Percentiles rank a stretch among this genome's conserved stretches.
phyloP scores from a whole-genome alignment of 2,888 invertebrate genomes.

The Dryocosmus kuriphilus region DNA sequence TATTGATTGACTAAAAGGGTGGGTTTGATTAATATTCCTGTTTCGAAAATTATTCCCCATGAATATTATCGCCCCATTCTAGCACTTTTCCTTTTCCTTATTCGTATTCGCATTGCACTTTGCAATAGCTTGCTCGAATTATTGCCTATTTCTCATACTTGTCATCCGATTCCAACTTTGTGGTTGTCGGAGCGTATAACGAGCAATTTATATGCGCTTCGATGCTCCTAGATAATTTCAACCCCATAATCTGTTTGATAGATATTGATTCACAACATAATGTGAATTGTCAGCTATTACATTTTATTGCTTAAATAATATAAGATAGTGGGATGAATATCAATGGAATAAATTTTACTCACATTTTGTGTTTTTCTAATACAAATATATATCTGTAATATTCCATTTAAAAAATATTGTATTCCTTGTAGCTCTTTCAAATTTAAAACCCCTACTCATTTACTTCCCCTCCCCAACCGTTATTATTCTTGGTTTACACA shows the following conservation, averaged over 20 bases:
- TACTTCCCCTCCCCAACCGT: no score
- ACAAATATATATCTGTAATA: no score
- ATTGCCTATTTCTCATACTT: slow-evolving; percentile 1
- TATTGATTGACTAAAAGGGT: neutral
- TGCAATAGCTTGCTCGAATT: neutral
- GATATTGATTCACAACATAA: neutral
- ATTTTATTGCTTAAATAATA: neutral
- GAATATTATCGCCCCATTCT: slow-evolving; percentile 1
- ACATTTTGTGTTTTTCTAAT: no score
- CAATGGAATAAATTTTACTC: neutral
- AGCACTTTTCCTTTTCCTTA: neutral
- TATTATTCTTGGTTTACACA: no score
- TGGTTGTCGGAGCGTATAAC: neutral
- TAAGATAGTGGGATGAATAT: neutral
- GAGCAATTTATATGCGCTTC: slow-evolving; percentile 1
- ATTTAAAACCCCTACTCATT: no score
- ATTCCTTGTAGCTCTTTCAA: no score
- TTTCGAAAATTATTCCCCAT: neutral
- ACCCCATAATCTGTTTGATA: neutral
- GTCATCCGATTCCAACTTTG: neutral
- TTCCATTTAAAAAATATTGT: no score
- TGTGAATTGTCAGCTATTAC: neutral
- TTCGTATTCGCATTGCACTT: neutral
- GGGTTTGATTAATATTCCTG: neutral
- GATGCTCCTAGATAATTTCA: neutral